phyloP scores from a whole-genome alignment of 2,113 vertebrate species.

The Pollimyrus isidori region DNA sequence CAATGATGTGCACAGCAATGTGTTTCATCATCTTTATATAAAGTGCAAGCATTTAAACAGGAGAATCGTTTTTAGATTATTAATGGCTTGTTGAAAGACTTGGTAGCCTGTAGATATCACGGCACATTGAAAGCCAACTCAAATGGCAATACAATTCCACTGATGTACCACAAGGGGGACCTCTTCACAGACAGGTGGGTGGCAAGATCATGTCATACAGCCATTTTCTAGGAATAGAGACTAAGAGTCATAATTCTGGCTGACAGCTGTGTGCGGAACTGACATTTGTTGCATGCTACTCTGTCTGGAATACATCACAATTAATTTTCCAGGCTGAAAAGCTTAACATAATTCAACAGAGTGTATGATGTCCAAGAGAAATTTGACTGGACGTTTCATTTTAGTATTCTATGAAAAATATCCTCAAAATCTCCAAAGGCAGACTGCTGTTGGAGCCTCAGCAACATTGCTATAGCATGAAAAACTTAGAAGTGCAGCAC shows the following conservation, averaged over 20 bases:
- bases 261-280: background rate
- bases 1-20: too few relatives aligned
- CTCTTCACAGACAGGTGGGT: background rate
- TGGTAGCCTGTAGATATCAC: background rate
- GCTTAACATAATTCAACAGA: slow-evolving; percentile 7
- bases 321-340: slow-evolving; percentile 8
- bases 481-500: background rate
- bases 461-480: background rate
- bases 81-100: background rate
- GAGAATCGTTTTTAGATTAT: background rate
- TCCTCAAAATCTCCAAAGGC: background rate
- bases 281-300: slow-evolving; percentile 1
- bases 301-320: background rate
- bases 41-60: too few relatives aligned
- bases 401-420: slow-evolving; percentile 1
- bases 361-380: background rate
- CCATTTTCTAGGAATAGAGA: background rate
- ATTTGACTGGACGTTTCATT: background rate
- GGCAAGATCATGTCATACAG: background rate
- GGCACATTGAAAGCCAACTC: background rate
- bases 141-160: background rate
- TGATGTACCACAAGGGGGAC: background rate
- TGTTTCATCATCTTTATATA: too few relatives aligned
- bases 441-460: background rate
- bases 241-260: background rate